Base-by-base conservation (phyloP, 2,113 vertebrate genomes). In the Cebidichthys violaceus region DNA sequence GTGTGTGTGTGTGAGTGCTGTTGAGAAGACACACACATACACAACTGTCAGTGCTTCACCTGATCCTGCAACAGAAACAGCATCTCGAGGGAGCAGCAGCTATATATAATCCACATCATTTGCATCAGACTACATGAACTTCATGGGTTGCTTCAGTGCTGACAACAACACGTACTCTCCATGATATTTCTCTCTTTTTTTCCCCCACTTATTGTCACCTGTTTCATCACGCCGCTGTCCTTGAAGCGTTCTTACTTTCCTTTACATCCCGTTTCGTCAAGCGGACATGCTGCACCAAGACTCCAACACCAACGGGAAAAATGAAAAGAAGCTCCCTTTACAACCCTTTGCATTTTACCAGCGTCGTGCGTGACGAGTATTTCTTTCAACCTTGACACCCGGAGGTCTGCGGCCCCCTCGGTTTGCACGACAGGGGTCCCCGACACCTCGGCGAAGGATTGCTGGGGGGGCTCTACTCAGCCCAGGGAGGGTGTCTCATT, bases 1-100 rank as follows among this genome's bases (percentile, higher is more conserved):
- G 8, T 24, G 47, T 52, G 47, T 8, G 20, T 50, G 47, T 50
- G 47, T 2, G 50, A 18, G 70, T 70, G 43, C 6, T 67, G 24
- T 67, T 47, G 27, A 9, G 41, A 59, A 41, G 11, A 50, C 17
- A 60, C 41, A 47, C 27, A 86, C 33, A 59, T 8, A 80, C 81
- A 90, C 83, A 77, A 60, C 85, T 85, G 73, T 86, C 88, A 87
- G 61, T 15, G 45, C 66, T 27, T 86, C 68, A 80, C 86, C 84
- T 85, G 68, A 82, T 80, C 81, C 75, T 62, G 68, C 31, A 77
- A 75, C 31, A 57, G 59, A 73, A 77, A 31, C 41, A 57, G 47
- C 57, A 43, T 82, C 86, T 77, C 77, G 0, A 22, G 62, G 77
- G 81, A 87, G 67, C 76, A 37, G 65, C 85, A 69, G 74, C 43